Evolutionary conservation across 2,888 invertebrate species (phyloP), one percentile per base, ranked within the genome.

Genomic region (Drosophila austrosaltans): DNA sequence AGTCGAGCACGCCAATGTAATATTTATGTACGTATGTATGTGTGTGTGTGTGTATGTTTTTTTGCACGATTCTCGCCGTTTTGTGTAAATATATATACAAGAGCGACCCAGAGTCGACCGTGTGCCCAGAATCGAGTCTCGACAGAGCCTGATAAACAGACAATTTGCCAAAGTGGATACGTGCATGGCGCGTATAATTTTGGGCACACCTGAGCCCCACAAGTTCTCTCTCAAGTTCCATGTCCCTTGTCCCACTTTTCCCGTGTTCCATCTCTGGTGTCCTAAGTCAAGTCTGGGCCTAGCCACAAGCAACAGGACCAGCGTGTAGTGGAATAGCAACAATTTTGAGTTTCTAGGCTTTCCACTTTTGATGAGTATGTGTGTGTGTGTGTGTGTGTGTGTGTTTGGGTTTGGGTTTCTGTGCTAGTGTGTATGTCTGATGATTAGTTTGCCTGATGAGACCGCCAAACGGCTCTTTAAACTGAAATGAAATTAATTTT

Each of bases 121-220:
- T 63, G 62, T 66, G 20, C 65, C n/a, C 8, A 28, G 60, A 53
- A 22, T 53, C 62, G 62, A 62, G 53, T 48, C 53, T 53, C 30
- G 36, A 62, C 62, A 42, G 66, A 75, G 87, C 79, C 84, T 88
- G 84, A 88, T 84, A 84, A 84, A 84, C 84, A 84, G 84, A 84
- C 84, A 84, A 84, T 84, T 84, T 84, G 84, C 76, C 89, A 84
- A 84, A 84, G 84, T 84, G 84, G 84, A 87, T 77, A 84, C 84
- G 84, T 84, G 84, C 84, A 88, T 67, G 64, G 81, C 82, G 86
- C 86, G 78, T 75, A 75, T 88, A 87, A 88, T 88, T 81, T 81
- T 71, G 62, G 74, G 63, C 75, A 69, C 76, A 76, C 77, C 76
- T 76, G 76, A 73, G 76, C 64, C 75, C 75, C 72, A 10, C 44